Evolutionary conservation across 2,113 vertebrate genomes (phyloP).

Genomic region (Poecile atricapillus): DNA sequence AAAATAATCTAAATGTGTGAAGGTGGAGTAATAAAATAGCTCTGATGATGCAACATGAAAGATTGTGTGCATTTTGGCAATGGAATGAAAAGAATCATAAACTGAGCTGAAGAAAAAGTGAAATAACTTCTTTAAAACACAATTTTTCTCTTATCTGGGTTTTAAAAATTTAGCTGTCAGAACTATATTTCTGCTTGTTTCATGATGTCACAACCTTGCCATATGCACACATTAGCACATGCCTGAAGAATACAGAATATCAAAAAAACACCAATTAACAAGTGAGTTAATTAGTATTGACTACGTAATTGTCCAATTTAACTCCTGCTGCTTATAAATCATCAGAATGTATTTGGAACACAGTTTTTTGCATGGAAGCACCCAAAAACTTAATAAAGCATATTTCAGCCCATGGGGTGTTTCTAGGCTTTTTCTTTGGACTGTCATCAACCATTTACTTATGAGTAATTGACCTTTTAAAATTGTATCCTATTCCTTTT

Average conservation of each 20-base stretch:
- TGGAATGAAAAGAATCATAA: not conserved
- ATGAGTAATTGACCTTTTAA: conserved; percentile 21
- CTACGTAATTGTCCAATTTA: not conserved
- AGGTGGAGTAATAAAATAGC: not conserved
- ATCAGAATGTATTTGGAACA: not conserved
- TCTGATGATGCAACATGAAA: not conserved
- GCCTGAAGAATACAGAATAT: not conserved
- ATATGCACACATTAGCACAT: not conserved
- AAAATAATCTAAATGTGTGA: not conserved
- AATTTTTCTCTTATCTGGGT: not conserved
- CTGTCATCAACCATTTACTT: not conserved
- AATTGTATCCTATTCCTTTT: not conserved
- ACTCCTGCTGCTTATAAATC: not conserved
- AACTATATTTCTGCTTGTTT: not conserved
- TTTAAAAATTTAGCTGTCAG: not conserved
- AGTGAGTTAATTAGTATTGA: not conserved
- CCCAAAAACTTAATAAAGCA: not conserved
- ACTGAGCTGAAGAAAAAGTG: not conserved
- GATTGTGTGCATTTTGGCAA: not conserved
- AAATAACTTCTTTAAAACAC: not conserved
- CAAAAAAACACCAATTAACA: conserved; percentile 6
- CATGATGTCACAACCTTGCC: not conserved
- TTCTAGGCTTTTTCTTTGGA: not conserved
- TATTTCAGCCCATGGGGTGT: not conserved
- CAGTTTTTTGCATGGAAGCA: not conserved